phyloP scores from a whole-genome alignment of 2,797 vertebrate genomes.

The Sebastes iracundus region DNA sequence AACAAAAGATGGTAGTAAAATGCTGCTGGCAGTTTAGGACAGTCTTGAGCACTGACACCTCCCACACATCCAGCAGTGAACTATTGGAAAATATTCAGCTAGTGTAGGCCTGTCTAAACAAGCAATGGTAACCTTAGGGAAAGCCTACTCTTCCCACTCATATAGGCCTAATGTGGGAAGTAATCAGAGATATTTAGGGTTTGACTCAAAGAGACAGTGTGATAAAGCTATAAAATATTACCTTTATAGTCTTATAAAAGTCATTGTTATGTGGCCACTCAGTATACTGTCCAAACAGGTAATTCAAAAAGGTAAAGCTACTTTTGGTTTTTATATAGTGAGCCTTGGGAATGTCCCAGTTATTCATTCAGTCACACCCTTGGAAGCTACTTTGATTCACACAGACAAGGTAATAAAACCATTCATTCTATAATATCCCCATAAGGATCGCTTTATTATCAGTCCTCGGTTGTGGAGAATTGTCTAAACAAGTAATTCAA shows the following conservation, averaged over 20 bases:
- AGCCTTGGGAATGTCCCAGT: background rate
- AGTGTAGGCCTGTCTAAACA: slow-evolving; percentile 18
- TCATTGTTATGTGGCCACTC: background rate
- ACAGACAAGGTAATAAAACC: background rate
- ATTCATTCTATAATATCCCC: background rate
- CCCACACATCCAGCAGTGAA: slow-evolving; percentile 20
- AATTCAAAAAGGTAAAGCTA: background rate
- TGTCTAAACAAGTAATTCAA: background rate
- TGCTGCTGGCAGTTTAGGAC: slow-evolving; percentile 26
- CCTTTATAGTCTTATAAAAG: background rate
- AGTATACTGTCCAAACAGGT: background rate
- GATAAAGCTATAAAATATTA: background rate
- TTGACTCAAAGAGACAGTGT: background rate
- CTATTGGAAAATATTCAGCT: slow-evolving; percentile 16
- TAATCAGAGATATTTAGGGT: background rate
- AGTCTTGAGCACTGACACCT: slow-evolving; percentile 2
- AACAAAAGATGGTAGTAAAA: slow-evolving; percentile 44
- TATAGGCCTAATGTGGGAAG: background rate
- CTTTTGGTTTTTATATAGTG: background rate
- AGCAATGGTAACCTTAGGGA: background rate
- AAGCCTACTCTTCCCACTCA: too few species aligned
- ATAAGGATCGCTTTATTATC: background rate
- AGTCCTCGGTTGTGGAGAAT: background rate
- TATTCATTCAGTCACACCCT: background rate
- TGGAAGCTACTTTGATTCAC: background rate